A percentile compares a stretch with the other conserved stretches of the same genome.
Evolutionary conservation across 2,888 invertebrate genomes (phyloP).

Genomic region (Pandemis heparana): DNA sequence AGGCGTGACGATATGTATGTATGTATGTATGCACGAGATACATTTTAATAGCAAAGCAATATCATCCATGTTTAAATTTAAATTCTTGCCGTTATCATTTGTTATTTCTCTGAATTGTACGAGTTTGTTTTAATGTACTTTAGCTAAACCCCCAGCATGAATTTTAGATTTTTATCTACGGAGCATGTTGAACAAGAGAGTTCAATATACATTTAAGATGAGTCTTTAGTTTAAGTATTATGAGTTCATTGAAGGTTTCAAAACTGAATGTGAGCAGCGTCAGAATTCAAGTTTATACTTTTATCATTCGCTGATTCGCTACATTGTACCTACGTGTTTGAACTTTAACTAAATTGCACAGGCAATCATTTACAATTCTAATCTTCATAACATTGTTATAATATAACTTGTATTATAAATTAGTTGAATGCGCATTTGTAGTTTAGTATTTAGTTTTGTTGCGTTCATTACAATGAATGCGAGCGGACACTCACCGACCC

Average conservation of each 20-base stretch:
- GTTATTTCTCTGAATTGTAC: constrained; percentile 6
- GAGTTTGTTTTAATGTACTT: neutral
- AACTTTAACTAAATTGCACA: neutral
- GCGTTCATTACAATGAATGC: constrained; percentile 63
- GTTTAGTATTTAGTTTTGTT: constrained; percentile 42
- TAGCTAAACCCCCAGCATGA: neutral
- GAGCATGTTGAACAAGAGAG: neutral
- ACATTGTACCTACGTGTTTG: constrained; percentile 2
- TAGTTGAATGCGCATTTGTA: neutral
- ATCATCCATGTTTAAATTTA: constrained; percentile 14
- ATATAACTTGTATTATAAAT: neutral
- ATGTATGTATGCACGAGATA: too few relatives aligned
- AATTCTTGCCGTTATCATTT: neutral
- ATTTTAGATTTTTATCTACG: constrained; percentile 3
- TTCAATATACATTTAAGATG: neutral
- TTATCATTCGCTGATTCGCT: neutral
- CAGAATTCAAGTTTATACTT: neutral
- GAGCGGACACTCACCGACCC: constrained; percentile 59
- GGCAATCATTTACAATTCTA: neutral
- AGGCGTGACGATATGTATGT: too few relatives aligned
- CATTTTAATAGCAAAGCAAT: neutral
- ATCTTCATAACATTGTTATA: neutral
- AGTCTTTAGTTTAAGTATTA: too few relatives aligned
- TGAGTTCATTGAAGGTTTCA: neutral
- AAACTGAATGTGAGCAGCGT: neutral